A percentile compares a stretch with the other conserved stretches of the same genome.
These are phyloP conservation scores for Balaeniceps rex DNA, from an alignment of 2,113 vertebrate genomes.

Conservation along the genomic window DNA sequence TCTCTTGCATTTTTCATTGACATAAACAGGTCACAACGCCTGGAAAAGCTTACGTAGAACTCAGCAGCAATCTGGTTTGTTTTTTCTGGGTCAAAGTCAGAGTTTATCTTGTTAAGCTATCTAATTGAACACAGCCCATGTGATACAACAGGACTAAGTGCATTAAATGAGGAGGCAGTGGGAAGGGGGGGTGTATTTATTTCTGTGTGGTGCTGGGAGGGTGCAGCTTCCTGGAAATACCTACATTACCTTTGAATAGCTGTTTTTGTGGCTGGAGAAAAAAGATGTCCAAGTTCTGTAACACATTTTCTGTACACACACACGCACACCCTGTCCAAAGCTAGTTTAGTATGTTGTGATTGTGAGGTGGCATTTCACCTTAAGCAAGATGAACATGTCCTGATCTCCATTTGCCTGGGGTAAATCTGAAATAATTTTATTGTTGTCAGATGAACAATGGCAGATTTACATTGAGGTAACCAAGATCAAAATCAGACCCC, in stretches of 20 bases:
- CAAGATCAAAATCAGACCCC: neutral
- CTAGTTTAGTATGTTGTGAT: neutral
- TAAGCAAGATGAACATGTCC: neutral
- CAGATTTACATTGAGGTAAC: neutral
- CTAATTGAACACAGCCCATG: conserved; percentile 72
- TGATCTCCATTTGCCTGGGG: neutral
- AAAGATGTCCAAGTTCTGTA: neutral
- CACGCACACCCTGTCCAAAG: neutral
- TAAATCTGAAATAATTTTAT: neutral
- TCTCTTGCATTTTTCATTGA: conserved; percentile 66
- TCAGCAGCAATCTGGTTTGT: conserved; percentile 48
- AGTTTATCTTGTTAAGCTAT: conserved; percentile 75
- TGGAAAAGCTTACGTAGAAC: conserved; percentile 39
- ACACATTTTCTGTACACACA: neutral
- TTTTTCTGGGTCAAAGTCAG: conserved; percentile 74
- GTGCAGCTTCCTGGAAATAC: neutral
- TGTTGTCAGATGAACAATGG: neutral
- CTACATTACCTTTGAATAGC: neutral
- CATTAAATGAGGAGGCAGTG: conserved; percentile 54
- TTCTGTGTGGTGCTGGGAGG: neutral
- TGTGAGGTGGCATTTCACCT: neutral
- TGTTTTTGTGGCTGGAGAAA: neutral
- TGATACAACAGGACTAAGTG: conserved; percentile 52
- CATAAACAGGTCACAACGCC: conserved; percentile 70
- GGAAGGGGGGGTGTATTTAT: neutral